Conservation (phyloP, 2,797 vertebrate species). For the Lepilemur septentrionalis region DNA sequence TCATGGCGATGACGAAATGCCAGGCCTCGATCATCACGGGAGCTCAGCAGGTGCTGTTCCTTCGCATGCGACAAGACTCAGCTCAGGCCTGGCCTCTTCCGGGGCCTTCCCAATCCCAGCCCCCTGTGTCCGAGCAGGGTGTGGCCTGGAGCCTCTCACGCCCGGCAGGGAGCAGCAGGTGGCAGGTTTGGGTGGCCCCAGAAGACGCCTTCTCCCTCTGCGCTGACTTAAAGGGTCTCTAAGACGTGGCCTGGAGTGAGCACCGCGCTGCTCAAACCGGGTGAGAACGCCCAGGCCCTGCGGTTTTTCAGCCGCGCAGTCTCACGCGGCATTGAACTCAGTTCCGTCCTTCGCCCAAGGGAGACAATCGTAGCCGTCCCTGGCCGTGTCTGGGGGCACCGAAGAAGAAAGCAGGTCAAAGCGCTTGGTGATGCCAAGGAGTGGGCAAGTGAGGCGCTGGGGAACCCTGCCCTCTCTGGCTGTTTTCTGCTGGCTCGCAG, state of each 20-base stretch:
- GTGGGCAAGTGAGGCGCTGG: fast-evolving
- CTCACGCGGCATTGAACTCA: background rate
- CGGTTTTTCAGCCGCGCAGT: fast-evolving
- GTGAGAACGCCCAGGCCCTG: background rate
- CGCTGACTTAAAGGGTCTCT: background rate
- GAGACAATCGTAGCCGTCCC: fast-evolving
- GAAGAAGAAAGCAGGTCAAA: background rate
- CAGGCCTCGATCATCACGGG: background rate
- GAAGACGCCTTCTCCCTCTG: background rate
- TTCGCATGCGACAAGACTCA: background rate
- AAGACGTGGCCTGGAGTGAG: background rate
- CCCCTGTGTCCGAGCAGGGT: too few relatives aligned
- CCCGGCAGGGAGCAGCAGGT: fast-evolving
- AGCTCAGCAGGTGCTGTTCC: background rate
- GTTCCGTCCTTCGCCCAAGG: background rate
- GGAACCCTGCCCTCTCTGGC: background rate
- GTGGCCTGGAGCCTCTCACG: background rate
- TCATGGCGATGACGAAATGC: fast-evolving
- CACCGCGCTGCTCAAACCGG: background rate
- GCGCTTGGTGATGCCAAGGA: fast-evolving
- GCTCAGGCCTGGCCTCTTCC: background rate
- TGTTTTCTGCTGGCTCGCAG: fast-evolving
- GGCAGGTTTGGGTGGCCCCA: fast-evolving
- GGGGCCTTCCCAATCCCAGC: background rate
- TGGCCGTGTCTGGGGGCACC: fast-evolving